A percentile compares a stretch with the other conserved stretches of the same genome.
Evolutionary conservation across 2,113 vertebrate species (phyloP).

Genomic region (Herpetotheres cachinnans): DNA sequence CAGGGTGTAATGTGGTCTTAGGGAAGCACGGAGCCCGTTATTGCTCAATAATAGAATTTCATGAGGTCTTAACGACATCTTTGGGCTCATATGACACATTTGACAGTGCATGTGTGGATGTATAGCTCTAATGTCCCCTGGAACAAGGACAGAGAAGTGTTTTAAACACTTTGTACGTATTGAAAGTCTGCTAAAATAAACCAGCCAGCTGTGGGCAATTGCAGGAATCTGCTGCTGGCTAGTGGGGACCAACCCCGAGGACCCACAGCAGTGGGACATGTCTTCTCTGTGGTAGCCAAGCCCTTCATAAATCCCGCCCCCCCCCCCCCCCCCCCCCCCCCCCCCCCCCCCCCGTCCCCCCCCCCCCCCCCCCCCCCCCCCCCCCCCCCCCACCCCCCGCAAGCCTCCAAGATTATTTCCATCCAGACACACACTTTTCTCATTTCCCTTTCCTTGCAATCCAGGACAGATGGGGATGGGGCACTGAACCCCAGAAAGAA

Average conservation of each 20-base stretch:
- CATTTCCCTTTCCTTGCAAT: not conserved
- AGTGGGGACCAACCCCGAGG: not conserved
- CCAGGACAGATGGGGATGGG: not conserved
- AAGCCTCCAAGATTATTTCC: not conserved
- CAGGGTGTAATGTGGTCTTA: slow-evolving; percentile 29
- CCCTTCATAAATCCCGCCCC: not conserved
- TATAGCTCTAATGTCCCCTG: not conserved
- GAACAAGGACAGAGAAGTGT: not conserved
- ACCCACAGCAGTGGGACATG: not conserved
- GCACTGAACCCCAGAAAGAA: not conserved
- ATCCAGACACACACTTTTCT: not conserved
- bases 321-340: not conserved
- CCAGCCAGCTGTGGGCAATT: not conserved
- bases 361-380: not conserved
- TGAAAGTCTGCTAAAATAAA: slow-evolving; percentile 25
- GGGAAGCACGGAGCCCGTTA: slow-evolving; percentile 32
- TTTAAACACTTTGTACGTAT: not conserved
- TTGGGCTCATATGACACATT: not conserved
- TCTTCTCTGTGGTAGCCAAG: not conserved
- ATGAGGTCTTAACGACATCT: slow-evolving; percentile 13
- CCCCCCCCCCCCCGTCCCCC: no score
- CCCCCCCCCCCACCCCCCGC: not conserved
- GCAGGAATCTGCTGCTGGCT: not conserved
- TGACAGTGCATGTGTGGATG: not conserved
- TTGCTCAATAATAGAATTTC: slow-evolving; percentile 40